Base-by-base conservation (phyloP, 2,888 invertebrate genomes). In the Cloeon dipterum region DNA sequence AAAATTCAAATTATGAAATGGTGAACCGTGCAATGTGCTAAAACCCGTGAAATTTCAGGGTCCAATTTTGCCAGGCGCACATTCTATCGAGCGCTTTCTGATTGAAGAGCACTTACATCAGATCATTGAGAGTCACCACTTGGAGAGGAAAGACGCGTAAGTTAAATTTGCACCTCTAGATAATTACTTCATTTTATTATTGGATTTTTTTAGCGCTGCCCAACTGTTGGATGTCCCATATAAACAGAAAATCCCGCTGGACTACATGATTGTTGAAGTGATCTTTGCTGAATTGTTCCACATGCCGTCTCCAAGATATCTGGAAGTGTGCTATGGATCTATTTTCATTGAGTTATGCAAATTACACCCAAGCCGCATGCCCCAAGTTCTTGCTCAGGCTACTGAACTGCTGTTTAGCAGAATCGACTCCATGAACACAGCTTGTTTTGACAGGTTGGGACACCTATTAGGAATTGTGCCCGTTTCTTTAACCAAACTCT, bases 211-310 rank as follows among this genome's bases (percentile, higher is more conserved):
- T 46, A 72, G 74, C 61, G 91, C 94, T 1, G 81, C 82, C 0
- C 78, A 86, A 49, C 60, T 98, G 17, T 61, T 98, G 20, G 82
- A 81, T 50, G 93, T 94, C 50, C 86, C 88, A 0, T 83, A 86
- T 51, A 86, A 86, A 58, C 69, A 76, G 13, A 91, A 91, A 58
- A 83, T 98, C 42, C 96, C 98, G 0, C 57, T 98, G 38, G 94
- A 96, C 54, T 96, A 98, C 56, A 91, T 96, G 57, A 89, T 98
- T 43, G 88, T 96, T 0, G 98, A 98, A 65, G 85, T 91, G 2
- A 77, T 96, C 47, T 91, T 98, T 59, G 78, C 79, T 0, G 91
- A 94, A 58, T 54, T 98, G 40, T 93, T 98, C 49, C 76, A 82
- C 50, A 68, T 98, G 56, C 98, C 98, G 0, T 67, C 75, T 5